phyloP scores from a whole-genome alignment of 2,113 vertebrate species.

The Etheostoma spectabile region DNA sequence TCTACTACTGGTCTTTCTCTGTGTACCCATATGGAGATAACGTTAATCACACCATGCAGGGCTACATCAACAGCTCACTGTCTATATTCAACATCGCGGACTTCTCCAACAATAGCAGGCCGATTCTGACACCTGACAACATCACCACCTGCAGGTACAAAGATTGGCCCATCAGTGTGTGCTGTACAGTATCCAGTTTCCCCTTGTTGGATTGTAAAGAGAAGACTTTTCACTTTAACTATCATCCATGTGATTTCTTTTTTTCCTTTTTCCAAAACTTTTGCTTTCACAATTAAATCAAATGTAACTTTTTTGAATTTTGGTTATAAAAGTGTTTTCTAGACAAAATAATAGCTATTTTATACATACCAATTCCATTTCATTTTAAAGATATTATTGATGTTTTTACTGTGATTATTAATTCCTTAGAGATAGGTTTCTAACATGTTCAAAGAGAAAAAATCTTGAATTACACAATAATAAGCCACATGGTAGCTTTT shows the following conservation, averaged over 20 bases:
- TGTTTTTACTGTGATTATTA: neutral
- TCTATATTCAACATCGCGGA: conserved; percentile 87
- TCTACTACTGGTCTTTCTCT: conserved; percentile 97
- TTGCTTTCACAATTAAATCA: neutral
- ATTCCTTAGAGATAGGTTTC: neutral
- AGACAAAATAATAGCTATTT: neutral
- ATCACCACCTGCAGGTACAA: conserved; percentile 88
- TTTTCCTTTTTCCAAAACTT: neutral
- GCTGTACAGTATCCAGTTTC: neutral
- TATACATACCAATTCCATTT: neutral
- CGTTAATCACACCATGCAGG: conserved; percentile 86
- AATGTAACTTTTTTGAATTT: neutral
- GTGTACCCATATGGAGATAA: conserved; percentile 87
- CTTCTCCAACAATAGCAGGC: conserved; percentile 84
- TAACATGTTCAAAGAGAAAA: neutral
- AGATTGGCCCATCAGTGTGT: neutral
- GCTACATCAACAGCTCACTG: conserved; percentile 93
- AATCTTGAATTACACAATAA: neutral
- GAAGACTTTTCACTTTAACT: neutral
- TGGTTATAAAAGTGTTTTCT: neutral
- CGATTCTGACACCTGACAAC: conserved; percentile 48
- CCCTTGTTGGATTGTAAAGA: neutral
- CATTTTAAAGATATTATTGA: neutral
- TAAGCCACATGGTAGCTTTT: neutral
- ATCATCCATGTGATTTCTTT: neutral